These are phyloP conservation scores for Prunella himalayana DNA, from an alignment of 2,113 vertebrate species.

Conservation along the genomic window DNA sequence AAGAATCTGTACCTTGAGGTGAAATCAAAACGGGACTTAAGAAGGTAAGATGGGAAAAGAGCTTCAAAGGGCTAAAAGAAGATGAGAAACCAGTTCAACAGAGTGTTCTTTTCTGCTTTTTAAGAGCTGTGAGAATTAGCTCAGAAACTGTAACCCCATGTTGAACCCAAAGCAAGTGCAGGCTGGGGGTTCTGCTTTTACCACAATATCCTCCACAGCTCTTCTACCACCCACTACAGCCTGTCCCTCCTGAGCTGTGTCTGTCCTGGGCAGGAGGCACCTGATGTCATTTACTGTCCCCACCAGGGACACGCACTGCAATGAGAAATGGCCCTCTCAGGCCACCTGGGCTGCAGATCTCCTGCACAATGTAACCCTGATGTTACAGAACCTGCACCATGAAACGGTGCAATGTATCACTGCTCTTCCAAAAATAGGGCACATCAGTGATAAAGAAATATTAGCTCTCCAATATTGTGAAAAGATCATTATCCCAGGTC, in stretches of 20 bases:
- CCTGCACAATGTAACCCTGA: not conserved
- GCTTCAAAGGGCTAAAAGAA: not conserved
- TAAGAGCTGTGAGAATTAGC: not conserved
- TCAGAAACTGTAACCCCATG: not conserved
- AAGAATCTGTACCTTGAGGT: not conserved
- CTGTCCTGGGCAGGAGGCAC: not conserved
- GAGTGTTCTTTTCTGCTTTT: not conserved
- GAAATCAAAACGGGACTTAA: not conserved
- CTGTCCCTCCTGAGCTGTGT: not conserved
- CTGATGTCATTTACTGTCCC: not conserved
- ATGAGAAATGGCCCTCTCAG: not conserved
- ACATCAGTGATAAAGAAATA: not conserved
- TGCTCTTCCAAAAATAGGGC: not conserved
- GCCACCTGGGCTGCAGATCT: not conserved
- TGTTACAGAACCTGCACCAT: not conserved
- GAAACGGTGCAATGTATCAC: not conserved
- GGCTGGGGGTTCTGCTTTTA: not conserved
- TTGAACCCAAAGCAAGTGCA: not conserved
- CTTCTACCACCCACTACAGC: not conserved
- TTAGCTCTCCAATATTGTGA: not conserved
- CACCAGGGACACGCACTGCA: not conserved
- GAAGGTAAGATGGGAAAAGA: not conserved
- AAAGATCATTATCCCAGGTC: not conserved
- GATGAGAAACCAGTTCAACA: not conserved
- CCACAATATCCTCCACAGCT: not conserved